These are phyloP conservation scores for Oegoconia quadripuncta DNA, from an alignment of 2,888 invertebrate genomes.

Conservation along the genomic window DNA sequence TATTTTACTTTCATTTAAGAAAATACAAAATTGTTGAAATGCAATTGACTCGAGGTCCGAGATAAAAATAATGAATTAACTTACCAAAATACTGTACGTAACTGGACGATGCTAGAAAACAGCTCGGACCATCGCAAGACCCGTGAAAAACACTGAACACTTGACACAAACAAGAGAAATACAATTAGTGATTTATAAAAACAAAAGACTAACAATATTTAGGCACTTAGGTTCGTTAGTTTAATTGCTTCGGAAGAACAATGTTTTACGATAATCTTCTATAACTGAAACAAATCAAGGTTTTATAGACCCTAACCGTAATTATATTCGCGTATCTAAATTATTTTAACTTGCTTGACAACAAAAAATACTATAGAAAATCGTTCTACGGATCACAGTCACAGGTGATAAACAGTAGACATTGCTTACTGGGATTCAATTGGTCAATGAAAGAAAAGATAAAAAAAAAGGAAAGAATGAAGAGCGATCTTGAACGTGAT, in stretches of 20 bases:
- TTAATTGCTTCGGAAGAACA: conserved; percentile 27
- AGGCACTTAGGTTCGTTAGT: conserved; percentile 59
- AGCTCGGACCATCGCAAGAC: conserved; percentile 69
- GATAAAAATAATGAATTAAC: conserved; percentile 32
- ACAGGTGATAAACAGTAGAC: no score
- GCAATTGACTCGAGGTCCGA: background rate
- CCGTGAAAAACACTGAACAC: conserved; percentile 53
- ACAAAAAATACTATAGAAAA: no score
- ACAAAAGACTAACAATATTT: conserved; percentile 43
- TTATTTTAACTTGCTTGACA: no score
- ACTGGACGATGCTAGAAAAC: conserved; percentile 76
- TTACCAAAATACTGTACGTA: conserved; percentile 66
- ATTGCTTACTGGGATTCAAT: conserved; percentile 24
- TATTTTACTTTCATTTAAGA: conserved; percentile 2
- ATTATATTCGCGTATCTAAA: no score
- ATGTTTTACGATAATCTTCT: conserved; percentile 13
- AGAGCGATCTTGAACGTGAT: background rate
- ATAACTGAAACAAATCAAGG: background rate
- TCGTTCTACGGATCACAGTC: no score
- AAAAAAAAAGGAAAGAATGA: conserved; percentile 5
- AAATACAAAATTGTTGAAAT: background rate
- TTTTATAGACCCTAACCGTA: no score
- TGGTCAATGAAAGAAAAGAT: conserved; percentile 20
- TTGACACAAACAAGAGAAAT: conserved; percentile 41
- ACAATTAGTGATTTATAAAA: conserved; percentile 31